Evolutionary conservation across 1,140 invertebrate genomes (phyloP).

Genomic region (Aphis craccivora): DNA sequence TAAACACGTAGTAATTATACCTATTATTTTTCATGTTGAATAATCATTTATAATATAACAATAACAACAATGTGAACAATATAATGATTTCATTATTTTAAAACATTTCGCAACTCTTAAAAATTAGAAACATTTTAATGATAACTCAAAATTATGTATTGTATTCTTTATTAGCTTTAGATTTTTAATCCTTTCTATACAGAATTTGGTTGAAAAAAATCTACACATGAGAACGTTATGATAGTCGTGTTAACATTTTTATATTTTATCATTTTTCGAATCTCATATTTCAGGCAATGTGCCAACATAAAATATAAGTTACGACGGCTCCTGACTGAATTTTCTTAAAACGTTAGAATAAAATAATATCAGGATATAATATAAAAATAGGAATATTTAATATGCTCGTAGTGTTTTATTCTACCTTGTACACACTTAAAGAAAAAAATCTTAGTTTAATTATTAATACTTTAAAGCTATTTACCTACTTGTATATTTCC

Average conservation of each 20-base stretch:
- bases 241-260: constrained; percentile 27
- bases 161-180: background rate
- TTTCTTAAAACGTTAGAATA: background rate
- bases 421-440: background rate
- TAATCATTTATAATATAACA: background rate
- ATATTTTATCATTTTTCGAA: background rate
- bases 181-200: background rate
- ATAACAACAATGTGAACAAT: background rate
- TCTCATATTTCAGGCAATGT: constrained; percentile 2
- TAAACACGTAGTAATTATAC: background rate
- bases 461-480: background rate
- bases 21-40: background rate
- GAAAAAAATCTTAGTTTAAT: background rate
- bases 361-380: background rate
- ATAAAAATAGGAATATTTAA: background rate
- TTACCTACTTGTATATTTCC: background rate
- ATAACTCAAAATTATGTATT: background rate
- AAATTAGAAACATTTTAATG: background rate
- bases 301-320: constrained; percentile 29
- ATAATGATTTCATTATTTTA: background rate
- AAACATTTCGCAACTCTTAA: too few species aligned
- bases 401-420: background rate
- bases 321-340: background rate
- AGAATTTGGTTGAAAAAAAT: background rate
- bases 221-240: background rate